Base-by-base conservation (phyloP, 2,113 vertebrate genomes). In the Halcyon senegalensis region DNA sequence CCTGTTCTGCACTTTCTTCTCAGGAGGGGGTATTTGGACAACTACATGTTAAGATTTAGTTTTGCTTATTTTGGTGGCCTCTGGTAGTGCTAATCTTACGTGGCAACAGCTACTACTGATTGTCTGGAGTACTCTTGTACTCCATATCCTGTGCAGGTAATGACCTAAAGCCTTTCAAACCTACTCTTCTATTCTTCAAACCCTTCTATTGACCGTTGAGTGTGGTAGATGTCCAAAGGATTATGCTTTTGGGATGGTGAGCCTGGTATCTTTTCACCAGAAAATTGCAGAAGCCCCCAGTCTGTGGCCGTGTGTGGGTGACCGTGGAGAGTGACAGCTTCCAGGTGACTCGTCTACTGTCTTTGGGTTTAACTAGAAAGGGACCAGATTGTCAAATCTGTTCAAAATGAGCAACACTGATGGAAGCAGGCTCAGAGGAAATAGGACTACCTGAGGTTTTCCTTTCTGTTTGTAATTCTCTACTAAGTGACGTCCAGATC, bases 301-400 rank as follows among this genome's bases (percentile, higher is more conserved):
- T 13, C 28, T 31, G 1, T 30, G 8, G 0, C n/a, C 6, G 0
- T 6, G 19, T 15, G 7, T 55, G n/a, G 20, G 10, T 68, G n/a
- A 30, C 56, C 56, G 11, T 2, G 41, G 19, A 12, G 10, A 5
- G 37, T 17, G 28, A 16, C 25, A 6, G 25, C 66, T 80, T 73
- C 27, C 53, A 8, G 3, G 1, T 27, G 30, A 11, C 20, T 69
- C 4, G 0, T 28, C 46, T n/a, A 0, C 18, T 27, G 13, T 30
- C 44, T 30, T 60, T 53, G 53, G 33, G 20, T 91, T 46, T 53
- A 37, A 7, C 23, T 23, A 51, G 51, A 73, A 33, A 39, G 41
- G 13, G 33, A 23, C 10, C 24, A 12, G 27, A 6, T 14, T 17
- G 33, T 39, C 37, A 79, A 59, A n/a, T 20, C 13, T 44, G 23